phyloP scores from a whole-genome alignment of 2,113 vertebrate species.

The Chauna torquata region DNA sequence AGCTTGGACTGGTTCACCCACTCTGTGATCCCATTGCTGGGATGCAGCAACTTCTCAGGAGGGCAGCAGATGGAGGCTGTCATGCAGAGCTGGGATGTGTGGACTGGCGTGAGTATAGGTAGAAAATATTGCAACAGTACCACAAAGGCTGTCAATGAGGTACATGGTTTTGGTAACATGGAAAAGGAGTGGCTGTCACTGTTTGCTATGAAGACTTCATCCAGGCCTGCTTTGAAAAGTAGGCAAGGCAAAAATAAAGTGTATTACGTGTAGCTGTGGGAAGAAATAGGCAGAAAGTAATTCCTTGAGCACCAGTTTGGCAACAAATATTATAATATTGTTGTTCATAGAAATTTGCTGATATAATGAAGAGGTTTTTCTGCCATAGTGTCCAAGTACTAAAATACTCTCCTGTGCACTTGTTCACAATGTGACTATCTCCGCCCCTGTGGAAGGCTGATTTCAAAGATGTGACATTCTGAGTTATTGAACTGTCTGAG shows the following conservation, averaged over 20 bases:
- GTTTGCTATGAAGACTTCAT: not conserved
- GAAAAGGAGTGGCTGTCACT: not conserved
- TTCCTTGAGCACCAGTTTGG: not conserved
- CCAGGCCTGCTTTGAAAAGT: not conserved
- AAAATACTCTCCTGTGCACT: not conserved
- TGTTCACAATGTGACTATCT: not conserved
- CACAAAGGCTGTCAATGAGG: not conserved
- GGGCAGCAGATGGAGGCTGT: not conserved
- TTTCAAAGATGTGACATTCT: not conserved
- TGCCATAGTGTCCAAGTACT: not conserved
- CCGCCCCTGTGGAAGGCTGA: not conserved
- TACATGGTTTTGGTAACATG: not conserved
- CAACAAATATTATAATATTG: not conserved
- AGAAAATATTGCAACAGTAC: not conserved
- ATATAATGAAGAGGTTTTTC: not conserved
- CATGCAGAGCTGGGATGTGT: accelerated
- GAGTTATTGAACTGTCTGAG: not conserved
- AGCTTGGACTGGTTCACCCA: not conserved
- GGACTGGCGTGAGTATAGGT: not conserved
- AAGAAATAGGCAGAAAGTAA: not conserved
- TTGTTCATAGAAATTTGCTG: not conserved
- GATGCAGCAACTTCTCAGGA: not conserved
- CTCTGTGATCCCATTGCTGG: not conserved
- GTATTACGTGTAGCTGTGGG: too few species aligned
- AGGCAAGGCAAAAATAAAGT: not conserved